Evolutionary conservation across 2,797 vertebrate genomes (phyloP), one percentile per base, ranked within the genome.

Genomic region (Decapterus maruadsi): DNA sequence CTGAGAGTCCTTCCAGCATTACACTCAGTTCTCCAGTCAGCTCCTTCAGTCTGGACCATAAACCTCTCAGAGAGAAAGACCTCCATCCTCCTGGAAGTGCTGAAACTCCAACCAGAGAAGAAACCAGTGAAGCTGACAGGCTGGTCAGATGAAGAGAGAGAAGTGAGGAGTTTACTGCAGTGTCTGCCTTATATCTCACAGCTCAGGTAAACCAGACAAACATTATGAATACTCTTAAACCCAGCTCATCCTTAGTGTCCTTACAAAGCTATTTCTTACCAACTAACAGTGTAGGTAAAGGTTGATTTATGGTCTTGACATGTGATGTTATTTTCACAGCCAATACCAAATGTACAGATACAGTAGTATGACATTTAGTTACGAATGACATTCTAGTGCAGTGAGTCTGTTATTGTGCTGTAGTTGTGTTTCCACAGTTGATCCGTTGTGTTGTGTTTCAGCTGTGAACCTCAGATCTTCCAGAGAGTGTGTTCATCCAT

Each of bases 71-170:
- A 73, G 71, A 82, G 34, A 80, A 87, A 87, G 55, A 9, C 51
- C 74, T 78, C 74, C 53, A 17, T 82, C 62, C 65, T 87, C 54
- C 70, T 84, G 61, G 76, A 82, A 76, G 75, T 85, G 31, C 2
- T 88, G 72, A 77, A 74, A 77, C 76, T 82, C 61, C 82, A 78
- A 31, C 2, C 73, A 73, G 29, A 71, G 71, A 87, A 80, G 76
- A 87, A 59, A 71, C n/a, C 16, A n/a, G 68, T 86, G 50, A 0
- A 55, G 45, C 71, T 89, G 51, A 74, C 0, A 19, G 85, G 20
- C 65, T 82, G 74, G 16, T 72, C 72, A 68, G 6, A 51, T 36
- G 77, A 59, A 73, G 79, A 84, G 68, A 81, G 62, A 74, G 86
- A 86, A 75, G 71, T 77, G 71, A 80, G 65, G 72, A 71, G 42